A percentile compares a stretch with the other conserved stretches of the same genome.
Evolutionary conservation across 2,113 vertebrate species (phyloP).

Genomic region (Tiliqua scincoides): DNA sequence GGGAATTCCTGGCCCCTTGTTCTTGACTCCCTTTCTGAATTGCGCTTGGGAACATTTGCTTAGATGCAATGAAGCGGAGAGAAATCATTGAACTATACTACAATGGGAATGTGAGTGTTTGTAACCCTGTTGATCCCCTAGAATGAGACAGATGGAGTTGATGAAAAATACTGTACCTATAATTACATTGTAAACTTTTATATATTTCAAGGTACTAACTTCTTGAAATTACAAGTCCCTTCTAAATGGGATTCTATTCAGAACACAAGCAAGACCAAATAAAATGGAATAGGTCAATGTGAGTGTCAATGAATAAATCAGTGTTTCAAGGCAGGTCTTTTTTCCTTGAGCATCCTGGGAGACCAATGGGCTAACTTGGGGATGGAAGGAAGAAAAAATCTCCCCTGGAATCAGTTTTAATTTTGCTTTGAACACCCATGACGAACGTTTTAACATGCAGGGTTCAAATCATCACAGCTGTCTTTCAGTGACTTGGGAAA

Average conservation of each 20-base stretch:
- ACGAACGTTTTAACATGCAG: background rate
- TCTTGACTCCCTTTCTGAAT: constrained; percentile 43
- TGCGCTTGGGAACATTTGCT: constrained; percentile 53
- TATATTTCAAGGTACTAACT: background rate
- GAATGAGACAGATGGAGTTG: background rate
- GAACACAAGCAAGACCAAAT: background rate
- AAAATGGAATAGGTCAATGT: background rate
- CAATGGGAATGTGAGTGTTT: constrained; percentile 26
- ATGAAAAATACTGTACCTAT: background rate
- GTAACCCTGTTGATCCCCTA: background rate
- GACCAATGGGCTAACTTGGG: background rate
- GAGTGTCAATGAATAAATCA: background rate
- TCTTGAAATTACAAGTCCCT: background rate
- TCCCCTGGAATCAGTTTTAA: background rate
- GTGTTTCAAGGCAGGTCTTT: background rate
- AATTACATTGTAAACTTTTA: background rate
- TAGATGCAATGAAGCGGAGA: constrained; percentile 68
- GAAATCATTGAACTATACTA: constrained; percentile 55
- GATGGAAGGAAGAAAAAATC: background rate
- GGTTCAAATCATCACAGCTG: background rate
- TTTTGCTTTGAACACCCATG: background rate
- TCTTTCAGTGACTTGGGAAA: background rate
- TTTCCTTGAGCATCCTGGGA: background rate
- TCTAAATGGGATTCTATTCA: background rate
- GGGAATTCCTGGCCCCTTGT: constrained; percentile 67